Conservation (phyloP, 2,888 invertebrate genomes). For the Papilio demoleus region DNA sequence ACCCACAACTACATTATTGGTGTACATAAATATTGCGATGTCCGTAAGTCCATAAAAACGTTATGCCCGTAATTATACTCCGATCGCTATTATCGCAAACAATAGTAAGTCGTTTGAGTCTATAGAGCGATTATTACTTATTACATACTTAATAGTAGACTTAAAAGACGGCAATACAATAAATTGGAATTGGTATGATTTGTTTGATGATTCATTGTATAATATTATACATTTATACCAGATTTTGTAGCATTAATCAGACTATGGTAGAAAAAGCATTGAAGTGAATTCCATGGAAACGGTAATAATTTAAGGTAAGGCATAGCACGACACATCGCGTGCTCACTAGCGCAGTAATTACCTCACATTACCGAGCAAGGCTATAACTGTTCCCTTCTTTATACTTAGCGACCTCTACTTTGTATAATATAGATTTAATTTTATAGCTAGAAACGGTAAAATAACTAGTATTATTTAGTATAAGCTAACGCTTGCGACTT, state of each 20-base stretch:
- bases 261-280: neutral
- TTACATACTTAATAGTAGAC: neutral
- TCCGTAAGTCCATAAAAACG: no score
- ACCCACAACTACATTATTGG: neutral
- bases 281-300: conserved; percentile 24
- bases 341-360: conserved; percentile 59
- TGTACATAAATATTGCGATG: neutral
- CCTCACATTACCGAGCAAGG: conserved; percentile 62
- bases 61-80: neutral
- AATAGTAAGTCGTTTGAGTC: neutral
- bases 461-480: neutral
- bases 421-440: conserved; percentile 13
- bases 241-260: conserved; percentile 4
- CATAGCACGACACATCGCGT: conserved; percentile 62
- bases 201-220: neutral
- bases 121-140: neutral
- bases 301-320: conserved; percentile 45
- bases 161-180: neutral
- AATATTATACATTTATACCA: neutral
- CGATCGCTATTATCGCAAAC: neutral
- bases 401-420: conserved; percentile 19
- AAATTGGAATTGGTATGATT: neutral
- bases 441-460: conserved; percentile 1
- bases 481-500: neutral
- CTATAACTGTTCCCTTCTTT: conserved; percentile 57